Conservation (phyloP, 2,113 vertebrate species). For the Sebastes fasciatus region DNA sequence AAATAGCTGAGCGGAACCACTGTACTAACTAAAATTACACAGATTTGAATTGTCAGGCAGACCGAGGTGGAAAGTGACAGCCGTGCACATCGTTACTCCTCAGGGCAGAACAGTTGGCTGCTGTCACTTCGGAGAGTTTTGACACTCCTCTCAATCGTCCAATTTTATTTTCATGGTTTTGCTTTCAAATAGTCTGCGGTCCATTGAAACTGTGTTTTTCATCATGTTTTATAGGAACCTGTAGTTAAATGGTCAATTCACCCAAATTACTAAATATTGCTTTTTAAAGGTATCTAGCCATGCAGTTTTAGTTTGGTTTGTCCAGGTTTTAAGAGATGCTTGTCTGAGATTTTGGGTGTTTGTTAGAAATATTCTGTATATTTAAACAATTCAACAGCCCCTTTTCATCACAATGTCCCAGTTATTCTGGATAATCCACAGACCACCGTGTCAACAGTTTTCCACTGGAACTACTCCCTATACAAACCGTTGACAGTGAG, state of each 20-base stretch:
- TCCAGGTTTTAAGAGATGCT: neutral
- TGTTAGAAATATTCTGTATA: neutral
- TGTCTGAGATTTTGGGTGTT: neutral
- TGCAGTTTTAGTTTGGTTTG: neutral
- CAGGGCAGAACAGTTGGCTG: conserved; percentile 41
- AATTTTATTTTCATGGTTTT: conserved; percentile 11
- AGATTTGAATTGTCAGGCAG: conserved; percentile 45
- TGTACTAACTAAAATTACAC: conserved; percentile 41
- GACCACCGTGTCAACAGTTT: neutral
- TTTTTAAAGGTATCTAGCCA: neutral
- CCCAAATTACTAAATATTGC: too few relatives aligned
- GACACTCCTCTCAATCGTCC: neutral
- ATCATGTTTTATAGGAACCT: neutral
- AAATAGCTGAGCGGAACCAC: conserved; percentile 25
- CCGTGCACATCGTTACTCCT: conserved; percentile 23
- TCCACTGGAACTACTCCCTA: neutral
- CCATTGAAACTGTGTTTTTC: neutral
- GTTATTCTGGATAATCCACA: neutral
- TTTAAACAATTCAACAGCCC: neutral
- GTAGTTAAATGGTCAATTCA: neutral
- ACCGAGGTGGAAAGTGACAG: conserved; percentile 41
- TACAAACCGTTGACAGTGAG: neutral
- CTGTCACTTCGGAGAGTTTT: conserved; percentile 29
- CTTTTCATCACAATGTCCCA: neutral
- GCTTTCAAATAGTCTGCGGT: conserved; percentile 1